phyloP scores from a whole-genome alignment of 2,113 vertebrate genomes.

The Melanocharis versteri region DNA sequence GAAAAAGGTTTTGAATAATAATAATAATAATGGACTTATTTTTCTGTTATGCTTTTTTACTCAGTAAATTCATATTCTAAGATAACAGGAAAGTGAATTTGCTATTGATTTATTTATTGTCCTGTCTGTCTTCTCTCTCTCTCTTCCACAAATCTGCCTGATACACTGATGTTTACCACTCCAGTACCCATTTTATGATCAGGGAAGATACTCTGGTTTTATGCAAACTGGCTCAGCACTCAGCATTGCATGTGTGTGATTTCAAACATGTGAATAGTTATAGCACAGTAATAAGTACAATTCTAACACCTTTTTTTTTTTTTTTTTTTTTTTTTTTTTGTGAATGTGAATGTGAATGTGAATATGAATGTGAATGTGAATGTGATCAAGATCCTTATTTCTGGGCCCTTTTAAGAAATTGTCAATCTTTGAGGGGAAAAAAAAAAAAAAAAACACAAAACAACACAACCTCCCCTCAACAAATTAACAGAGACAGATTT shows the following conservation, averaged over 20 bases:
- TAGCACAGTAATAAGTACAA: background rate
- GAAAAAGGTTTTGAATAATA: background rate
- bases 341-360: no score
- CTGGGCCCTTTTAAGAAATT: background rate
- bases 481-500: background rate
- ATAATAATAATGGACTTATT: background rate
- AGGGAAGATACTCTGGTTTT: background rate
- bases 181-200: background rate
- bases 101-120: background rate
- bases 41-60: background rate
- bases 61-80: background rate
- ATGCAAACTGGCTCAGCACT: background rate
- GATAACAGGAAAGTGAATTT: background rate
- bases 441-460: accelerated
- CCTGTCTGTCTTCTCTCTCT: background rate
- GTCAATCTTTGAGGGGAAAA: background rate
- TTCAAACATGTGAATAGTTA: background rate
- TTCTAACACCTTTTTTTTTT: background rate
- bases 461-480: background rate
- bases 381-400: background rate
- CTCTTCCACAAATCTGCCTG: background rate
- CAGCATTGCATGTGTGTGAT: background rate
- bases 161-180: background rate
- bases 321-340: background rate
- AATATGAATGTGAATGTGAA: accelerated